These are phyloP conservation scores for Limanda limanda DNA, from an alignment of 2,113 vertebrate species.

Conservation along the genomic window DNA sequence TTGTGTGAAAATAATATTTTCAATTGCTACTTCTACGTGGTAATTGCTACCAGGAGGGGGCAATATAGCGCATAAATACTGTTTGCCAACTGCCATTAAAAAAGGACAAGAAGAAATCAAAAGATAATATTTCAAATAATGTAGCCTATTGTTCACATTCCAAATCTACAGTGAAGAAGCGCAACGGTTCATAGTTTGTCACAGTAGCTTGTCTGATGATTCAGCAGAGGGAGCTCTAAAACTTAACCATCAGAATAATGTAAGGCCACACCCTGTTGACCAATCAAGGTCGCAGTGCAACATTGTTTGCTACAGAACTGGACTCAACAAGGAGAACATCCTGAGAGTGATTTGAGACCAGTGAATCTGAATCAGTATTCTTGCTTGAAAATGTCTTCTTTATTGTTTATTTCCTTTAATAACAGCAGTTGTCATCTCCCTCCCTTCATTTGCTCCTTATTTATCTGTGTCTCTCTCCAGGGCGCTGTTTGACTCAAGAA, in stretches of 20 bases:
- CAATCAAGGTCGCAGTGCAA: background rate
- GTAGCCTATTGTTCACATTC: too few relatives aligned
- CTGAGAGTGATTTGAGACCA: background rate
- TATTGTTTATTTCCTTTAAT: slow-evolving; percentile 7
- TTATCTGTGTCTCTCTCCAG: background rate
- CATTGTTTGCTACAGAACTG: too few relatives aligned
- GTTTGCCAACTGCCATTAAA: too few relatives aligned
- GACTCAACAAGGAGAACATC: too few relatives aligned
- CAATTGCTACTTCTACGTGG: too few relatives aligned
- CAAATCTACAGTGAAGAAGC: background rate
- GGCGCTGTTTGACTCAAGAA: background rate
- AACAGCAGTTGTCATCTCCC: background rate
- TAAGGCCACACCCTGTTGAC: background rate
- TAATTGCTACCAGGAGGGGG: too few relatives aligned
- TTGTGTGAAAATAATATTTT: too few relatives aligned
- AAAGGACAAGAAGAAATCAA: too few relatives aligned
- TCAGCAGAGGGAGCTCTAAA: too few relatives aligned
- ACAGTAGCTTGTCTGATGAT: background rate
- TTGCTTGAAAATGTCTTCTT: background rate
- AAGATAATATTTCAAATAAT: too few relatives aligned
- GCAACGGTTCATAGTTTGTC: background rate
- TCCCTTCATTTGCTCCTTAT: background rate
- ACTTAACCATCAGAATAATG: too few relatives aligned
- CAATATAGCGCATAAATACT: too few relatives aligned
- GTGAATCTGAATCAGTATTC: background rate